phyloP scores from a whole-genome alignment of 1,140 invertebrate species.

The Hycleus cichorii region DNA sequence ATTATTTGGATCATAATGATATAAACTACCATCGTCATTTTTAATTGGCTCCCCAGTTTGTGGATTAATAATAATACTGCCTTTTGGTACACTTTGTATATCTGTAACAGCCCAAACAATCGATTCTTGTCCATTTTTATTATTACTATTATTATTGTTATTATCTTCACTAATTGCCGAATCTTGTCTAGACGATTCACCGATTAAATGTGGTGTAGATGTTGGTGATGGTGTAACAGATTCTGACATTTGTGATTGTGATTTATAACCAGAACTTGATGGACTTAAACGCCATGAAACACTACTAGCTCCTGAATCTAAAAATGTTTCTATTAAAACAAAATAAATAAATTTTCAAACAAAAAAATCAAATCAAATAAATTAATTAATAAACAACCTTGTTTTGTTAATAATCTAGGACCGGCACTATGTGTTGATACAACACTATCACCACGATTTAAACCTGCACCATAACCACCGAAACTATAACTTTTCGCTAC shows the following conservation, averaged over 20 bases:
- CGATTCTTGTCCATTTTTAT: conserved; percentile 11
- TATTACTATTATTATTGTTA: conserved; percentile 14
- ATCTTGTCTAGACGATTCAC: conserved; percentile 25
- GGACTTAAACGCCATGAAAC: conserved; percentile 68
- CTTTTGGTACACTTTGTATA: conserved; percentile 71
- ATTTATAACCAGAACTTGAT: conserved; percentile 73
- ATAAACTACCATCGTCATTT: conserved; percentile 61
- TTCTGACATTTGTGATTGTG: conserved; percentile 66
- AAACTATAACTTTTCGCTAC: conserved; percentile 83
- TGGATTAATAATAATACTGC: conserved; percentile 80
- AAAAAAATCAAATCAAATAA: neutral
- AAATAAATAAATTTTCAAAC: neutral
- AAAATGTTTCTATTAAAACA: conserved; percentile 16
- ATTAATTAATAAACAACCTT: conserved; percentile 48
- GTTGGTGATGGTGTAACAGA: conserved; percentile 66
- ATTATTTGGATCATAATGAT: conserved; percentile 66
- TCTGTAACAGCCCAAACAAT: conserved; percentile 81
- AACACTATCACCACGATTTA: conserved; percentile 41
- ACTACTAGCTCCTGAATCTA: conserved; percentile 61
- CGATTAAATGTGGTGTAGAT: conserved; percentile 40
- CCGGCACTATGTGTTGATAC: conserved; percentile 42
- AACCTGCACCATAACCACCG: conserved; percentile 62
- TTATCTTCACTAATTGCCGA: conserved; percentile 17
- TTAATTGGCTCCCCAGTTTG: conserved; percentile 59
- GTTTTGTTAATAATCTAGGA: conserved; percentile 58